A percentile compares a stretch with the other conserved stretches of the same genome.
phyloP scores from a whole-genome alignment of 1,140 invertebrate genomes.

The Sycophaga agraensis region DNA sequence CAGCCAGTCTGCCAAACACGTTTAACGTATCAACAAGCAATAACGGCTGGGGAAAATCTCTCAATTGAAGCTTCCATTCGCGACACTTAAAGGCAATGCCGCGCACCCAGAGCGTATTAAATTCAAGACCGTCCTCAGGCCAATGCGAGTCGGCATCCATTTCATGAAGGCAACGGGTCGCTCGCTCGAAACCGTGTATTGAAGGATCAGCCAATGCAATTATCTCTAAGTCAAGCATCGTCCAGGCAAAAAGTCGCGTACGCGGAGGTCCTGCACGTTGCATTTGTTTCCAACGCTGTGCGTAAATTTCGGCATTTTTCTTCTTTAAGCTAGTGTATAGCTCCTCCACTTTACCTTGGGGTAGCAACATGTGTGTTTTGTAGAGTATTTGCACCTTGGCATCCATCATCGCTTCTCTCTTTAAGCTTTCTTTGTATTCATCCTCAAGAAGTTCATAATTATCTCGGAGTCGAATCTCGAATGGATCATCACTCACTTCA shows the following conservation, averaged over 20 bases:
- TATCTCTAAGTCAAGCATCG: constrained; percentile 75
- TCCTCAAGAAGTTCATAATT: constrained; percentile 96
- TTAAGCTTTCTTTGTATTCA: constrained; percentile 93
- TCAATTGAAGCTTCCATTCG: constrained; percentile 83
- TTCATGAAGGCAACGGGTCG: constrained; percentile 70
- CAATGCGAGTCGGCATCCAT: constrained; percentile 85
- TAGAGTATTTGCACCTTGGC: constrained; percentile 80
- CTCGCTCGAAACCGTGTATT: constrained; percentile 81
- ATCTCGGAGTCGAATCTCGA: constrained; percentile 93
- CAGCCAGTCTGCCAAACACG: constrained; percentile 86
- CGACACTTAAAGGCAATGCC: constrained; percentile 77
- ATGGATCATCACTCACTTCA: constrained; percentile 96
- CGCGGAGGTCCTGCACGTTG: constrained; percentile 70
- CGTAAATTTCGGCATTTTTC: constrained; percentile 93
- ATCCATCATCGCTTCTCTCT: constrained; percentile 87
- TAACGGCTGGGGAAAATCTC: constrained; percentile 96
- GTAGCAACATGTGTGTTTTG: constrained; percentile 79
- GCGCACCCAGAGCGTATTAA: constrained; percentile 91
- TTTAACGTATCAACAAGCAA: constrained; percentile 79
- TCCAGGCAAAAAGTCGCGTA: constrained; percentile 79
- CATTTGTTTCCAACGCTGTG: constrained; percentile 85
- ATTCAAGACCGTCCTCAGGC: constrained; percentile 88
- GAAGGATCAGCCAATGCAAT: constrained; percentile 84
- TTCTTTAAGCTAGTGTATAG: constrained; percentile 81
- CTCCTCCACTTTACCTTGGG: constrained; percentile 85